Percentiles rank a stretch among this genome's conserved stretches.
These are phyloP conservation scores for Rana temporaria DNA, from an alignment of 2,113 vertebrate genomes.

Conservation along the genomic window DNA sequence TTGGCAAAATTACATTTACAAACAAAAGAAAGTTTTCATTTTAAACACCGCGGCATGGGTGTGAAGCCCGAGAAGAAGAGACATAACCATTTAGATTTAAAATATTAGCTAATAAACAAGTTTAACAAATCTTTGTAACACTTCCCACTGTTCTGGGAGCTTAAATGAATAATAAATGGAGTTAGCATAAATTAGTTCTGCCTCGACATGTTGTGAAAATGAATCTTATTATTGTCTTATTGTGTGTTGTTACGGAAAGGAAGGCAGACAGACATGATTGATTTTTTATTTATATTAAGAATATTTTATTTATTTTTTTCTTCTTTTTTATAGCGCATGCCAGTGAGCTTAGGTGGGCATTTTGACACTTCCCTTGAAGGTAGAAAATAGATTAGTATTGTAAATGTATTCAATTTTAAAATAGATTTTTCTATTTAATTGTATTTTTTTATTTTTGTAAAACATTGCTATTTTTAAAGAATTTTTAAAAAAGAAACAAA, in stretches of 20 bases:
- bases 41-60: conserved; percentile 32
- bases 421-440: background rate
- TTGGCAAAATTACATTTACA: conserved; percentile 33
- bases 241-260: conserved; percentile 36
- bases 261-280: conserved; percentile 22
- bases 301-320: background rate
- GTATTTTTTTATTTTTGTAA: background rate
- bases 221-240: conserved; percentile 47
- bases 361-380: background rate
- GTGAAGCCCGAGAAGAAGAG: conserved; percentile 8
- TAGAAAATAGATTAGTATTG: background rate
- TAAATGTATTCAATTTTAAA: background rate
- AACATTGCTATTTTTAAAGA: no score
- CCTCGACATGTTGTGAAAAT: conserved; percentile 53
- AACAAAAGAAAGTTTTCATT: conserved; percentile 51
- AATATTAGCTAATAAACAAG: conserved; percentile 55
- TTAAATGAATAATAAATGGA: conserved; percentile 57
- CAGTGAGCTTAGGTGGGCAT: background rate
- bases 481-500: no score
- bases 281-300: conserved; percentile 15
- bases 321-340: background rate
- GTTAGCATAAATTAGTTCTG: conserved; percentile 55
- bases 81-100: conserved; percentile 44
- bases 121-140: conserved; percentile 49
- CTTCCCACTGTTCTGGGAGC: conserved; percentile 51